Conservation (phyloP, 92 coral and sea anemone species). For the Plumapathes pennacea region DNA sequence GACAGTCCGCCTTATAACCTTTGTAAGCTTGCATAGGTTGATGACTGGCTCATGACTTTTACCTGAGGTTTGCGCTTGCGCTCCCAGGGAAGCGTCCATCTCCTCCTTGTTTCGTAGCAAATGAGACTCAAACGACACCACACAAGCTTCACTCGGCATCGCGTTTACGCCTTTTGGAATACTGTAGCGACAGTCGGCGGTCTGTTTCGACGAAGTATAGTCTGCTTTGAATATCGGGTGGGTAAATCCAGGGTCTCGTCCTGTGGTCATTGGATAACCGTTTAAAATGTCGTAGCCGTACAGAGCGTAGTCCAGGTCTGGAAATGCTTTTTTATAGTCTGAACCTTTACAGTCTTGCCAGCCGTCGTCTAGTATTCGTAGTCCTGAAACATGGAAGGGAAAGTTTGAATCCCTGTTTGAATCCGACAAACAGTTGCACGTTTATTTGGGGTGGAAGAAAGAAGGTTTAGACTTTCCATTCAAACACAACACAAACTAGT, state of each 20-base stretch:
- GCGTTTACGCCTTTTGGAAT: constrained; percentile 1
- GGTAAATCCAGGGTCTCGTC: constrained; percentile 21
- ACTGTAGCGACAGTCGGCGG: constrained; percentile 1
- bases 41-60: not conserved
- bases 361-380: not conserved
- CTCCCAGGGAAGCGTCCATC: constrained; percentile 16
- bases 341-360: not conserved
- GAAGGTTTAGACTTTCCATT: too few relatives aligned
- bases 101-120: constrained; percentile 14
- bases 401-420: too few relatives aligned
- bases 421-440: too few relatives aligned
- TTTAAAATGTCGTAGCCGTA: constrained; percentile 17
- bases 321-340: constrained; percentile 7
- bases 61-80: constrained; percentile 9
- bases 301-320: constrained; percentile 18
- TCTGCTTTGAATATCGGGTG: constrained; percentile 22
- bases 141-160: constrained; percentile 9
- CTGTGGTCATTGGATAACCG: constrained; percentile 15
- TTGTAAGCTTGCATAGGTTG: too few relatives aligned
- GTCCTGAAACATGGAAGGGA: constrained; percentile 1
- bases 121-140: constrained; percentile 18
- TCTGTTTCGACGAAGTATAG: constrained; percentile 1
- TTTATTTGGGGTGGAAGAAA: too few relatives aligned
- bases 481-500: too few relatives aligned
- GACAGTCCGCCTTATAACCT: too few relatives aligned